A percentile compares a stretch with the other conserved stretches of the same genome.
Evolutionary conservation across 2,888 invertebrate species (phyloP).

Genomic region (Junonia oenone): DNA sequence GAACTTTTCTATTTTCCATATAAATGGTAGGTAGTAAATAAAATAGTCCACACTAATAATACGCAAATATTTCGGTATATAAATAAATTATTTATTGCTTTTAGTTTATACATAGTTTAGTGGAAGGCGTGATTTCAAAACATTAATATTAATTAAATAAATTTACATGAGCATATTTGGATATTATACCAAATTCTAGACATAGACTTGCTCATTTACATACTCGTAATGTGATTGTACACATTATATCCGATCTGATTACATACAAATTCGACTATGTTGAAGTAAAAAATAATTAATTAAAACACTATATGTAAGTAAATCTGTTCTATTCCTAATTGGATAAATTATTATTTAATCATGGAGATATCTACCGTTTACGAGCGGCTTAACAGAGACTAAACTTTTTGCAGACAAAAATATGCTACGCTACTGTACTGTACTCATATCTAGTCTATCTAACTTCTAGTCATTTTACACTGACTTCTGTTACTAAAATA

Average conservation of each 20-base stretch:
- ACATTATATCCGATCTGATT: neutral
- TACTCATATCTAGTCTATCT: no score
- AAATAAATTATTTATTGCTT: no score
- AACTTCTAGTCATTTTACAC: no score
- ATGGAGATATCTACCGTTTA: neutral
- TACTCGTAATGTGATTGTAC: neutral
- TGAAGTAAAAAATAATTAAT: neutral
- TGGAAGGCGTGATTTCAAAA: neutral
- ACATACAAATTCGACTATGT: neutral
- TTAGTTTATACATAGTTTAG: neutral
- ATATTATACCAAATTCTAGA: neutral
- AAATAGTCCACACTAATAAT: no score
- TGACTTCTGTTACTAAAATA: no score
- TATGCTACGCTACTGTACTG: no score
- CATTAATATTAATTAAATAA: neutral
- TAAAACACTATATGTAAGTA: neutral
- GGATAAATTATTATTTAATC: slow-evolving; percentile 18
- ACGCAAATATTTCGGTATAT: no score
- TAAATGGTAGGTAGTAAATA: no score
- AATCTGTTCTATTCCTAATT: slow-evolving; percentile 15
- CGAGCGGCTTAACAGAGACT: neutral
- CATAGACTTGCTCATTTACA: neutral
- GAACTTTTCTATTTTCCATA: no score
- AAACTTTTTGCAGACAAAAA: no score
- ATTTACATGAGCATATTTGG: neutral